Percentiles rank a stretch among this genome's conserved stretches.
These are phyloP conservation scores for Myioborus miniatus DNA, from an alignment of 2,797 vertebrate species.

Conservation along the genomic window DNA sequence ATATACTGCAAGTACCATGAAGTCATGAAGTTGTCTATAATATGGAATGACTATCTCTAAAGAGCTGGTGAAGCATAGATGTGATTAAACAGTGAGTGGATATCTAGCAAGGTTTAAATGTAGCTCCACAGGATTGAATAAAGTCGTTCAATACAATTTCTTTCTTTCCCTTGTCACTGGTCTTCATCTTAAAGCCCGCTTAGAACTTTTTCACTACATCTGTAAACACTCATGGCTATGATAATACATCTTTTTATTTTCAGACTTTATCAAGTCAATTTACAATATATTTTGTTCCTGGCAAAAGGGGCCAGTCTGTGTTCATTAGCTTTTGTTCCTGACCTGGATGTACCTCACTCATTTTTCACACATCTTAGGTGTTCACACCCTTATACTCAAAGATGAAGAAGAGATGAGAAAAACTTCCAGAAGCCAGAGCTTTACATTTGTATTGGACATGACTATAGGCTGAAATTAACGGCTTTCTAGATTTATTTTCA, in stretches of 20 bases:
- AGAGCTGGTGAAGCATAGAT: neutral
- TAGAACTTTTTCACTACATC: neutral
- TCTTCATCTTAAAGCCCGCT: neutral
- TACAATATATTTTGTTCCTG: neutral
- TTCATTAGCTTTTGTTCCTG: neutral
- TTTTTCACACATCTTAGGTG: neutral
- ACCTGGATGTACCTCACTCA: neutral
- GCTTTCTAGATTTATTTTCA: neutral
- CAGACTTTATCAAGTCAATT: neutral
- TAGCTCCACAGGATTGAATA: neutral
- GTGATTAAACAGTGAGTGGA: neutral
- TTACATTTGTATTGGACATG: neutral
- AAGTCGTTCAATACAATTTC: accelerated
- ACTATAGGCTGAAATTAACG: neutral
- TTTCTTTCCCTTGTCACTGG: neutral
- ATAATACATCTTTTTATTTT: neutral
- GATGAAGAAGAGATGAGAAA: neutral
- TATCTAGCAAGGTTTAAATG: neutral
- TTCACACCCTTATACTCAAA: neutral
- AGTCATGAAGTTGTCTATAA: constrained; percentile 16
- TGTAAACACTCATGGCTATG: neutral
- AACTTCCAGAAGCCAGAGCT: neutral
- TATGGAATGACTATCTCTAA: neutral
- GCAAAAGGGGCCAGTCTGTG: neutral
- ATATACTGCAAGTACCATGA: constrained; percentile 18